Percentiles rank a stretch among this genome's conserved stretches.
These are phyloP conservation scores for Listrodromus nycthemerus DNA, from an alignment of 2,888 invertebrate genomes.

Conservation along the genomic window DNA sequence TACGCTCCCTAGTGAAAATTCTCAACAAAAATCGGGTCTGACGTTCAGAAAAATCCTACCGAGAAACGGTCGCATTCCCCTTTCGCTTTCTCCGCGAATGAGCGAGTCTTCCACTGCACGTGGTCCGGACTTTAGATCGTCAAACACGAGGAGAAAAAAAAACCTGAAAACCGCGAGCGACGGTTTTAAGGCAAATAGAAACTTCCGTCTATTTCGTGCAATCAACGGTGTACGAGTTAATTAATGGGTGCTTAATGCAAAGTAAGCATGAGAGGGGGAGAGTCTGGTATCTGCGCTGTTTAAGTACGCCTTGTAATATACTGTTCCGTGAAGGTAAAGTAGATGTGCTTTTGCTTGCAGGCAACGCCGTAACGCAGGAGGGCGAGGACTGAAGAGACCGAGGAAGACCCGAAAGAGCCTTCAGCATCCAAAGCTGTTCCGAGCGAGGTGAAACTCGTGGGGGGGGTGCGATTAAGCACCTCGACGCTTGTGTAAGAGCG, in stretches of 20 bases:
- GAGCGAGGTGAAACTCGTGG: constrained; percentile 55
- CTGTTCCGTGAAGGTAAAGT: constrained; percentile 10
- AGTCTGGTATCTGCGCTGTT: constrained; percentile 26
- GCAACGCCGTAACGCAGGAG: constrained; percentile 37
- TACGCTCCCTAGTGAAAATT: neutral
- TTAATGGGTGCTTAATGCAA: constrained; percentile 80
- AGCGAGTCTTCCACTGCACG: too few species aligned
- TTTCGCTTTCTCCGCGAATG: too few species aligned
- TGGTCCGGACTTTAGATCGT: too few species aligned
- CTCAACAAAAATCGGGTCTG: too few species aligned
- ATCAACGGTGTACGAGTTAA: constrained; percentile 78
- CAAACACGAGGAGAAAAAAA: neutral
- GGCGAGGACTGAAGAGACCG: neutral
- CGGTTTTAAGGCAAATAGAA: constrained; percentile 70
- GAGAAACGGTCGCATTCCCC: too few species aligned
- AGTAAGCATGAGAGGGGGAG: constrained; percentile 73
- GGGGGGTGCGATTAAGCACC: constrained; percentile 75
- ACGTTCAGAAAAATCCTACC: too few species aligned
- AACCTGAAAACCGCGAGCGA: constrained; percentile 60
- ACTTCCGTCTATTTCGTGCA: constrained; percentile 64
- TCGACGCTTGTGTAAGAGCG: constrained; percentile 65
- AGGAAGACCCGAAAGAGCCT: neutral
- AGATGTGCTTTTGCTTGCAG: constrained; percentile 6
- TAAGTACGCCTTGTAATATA: constrained; percentile 43
- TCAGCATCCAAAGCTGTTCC: constrained; percentile 31